These are phyloP conservation scores for Drosophila kanekoi DNA, from an alignment of 2,888 invertebrate genomes.

Conservation along the genomic window DNA sequence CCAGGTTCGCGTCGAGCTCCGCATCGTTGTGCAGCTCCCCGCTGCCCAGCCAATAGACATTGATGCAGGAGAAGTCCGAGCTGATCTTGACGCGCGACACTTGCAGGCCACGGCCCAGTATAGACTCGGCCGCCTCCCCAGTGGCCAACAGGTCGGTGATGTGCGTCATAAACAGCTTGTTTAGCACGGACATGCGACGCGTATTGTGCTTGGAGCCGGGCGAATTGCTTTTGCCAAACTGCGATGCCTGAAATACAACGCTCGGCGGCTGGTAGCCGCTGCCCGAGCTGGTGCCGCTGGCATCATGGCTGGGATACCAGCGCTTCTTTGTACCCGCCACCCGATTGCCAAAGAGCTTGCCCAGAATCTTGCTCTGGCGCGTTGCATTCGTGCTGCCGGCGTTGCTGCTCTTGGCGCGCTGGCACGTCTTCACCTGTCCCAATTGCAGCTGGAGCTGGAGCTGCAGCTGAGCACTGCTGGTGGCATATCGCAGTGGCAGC, in stretches of 20 bases:
- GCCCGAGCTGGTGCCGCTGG: background rate
- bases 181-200: conserved; percentile 89
- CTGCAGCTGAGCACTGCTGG: conserved; percentile 2
- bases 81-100: conserved; percentile 90
- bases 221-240: conserved; percentile 55
- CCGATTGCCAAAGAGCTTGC: conserved; percentile 82
- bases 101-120: conserved; percentile 89
- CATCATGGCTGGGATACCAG: conserved; percentile 75
- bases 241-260: conserved; percentile 55
- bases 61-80: conserved; percentile 88
- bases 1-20: conserved; percentile 87
- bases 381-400: conserved; percentile 25
- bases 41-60: conserved; percentile 90
- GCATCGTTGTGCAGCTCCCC: conserved; percentile 76
- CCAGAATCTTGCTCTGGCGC: conserved; percentile 80
- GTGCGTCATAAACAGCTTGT: conserved; percentile 92
- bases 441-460: conserved; percentile 6
- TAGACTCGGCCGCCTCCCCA: conserved; percentile 87
- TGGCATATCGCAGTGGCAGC: conserved; percentile 19
- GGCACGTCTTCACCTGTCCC: background rate
- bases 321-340: conserved; percentile 81
- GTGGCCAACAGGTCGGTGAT: conserved; percentile 92
- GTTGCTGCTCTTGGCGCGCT: conserved; percentile 25
- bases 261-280: conserved; percentile 33
- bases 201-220: conserved; percentile 85